Conservation (phyloP, 1,140 invertebrate genomes). For the Caerostris darwini region DNA sequence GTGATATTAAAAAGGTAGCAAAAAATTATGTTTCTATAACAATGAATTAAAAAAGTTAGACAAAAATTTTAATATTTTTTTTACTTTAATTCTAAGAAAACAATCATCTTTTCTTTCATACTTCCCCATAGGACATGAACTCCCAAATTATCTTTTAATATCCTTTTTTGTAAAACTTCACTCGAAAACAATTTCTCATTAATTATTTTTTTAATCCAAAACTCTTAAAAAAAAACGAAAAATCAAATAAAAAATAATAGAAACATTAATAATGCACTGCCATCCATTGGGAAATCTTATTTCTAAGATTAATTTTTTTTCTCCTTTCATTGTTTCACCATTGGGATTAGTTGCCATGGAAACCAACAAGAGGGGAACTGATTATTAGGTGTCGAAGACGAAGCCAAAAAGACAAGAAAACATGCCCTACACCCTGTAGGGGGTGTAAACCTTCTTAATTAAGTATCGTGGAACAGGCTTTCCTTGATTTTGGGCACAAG, state of each 20-base stretch:
- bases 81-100: too few species aligned
- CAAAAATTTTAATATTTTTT: too few species aligned
- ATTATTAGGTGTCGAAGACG: conserved; percentile 21
- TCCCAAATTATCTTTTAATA: too few species aligned
- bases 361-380: neutral
- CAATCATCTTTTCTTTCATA: too few species aligned
- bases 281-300: neutral
- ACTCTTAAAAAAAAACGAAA: too few species aligned
- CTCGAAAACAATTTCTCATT: too few species aligned
- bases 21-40: too few species aligned
- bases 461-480: neutral
- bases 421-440: neutral
- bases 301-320: neutral
- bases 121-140: too few species aligned
- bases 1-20: too few species aligned
- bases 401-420: neutral
- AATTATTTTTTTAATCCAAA: neutral
- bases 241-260: neutral
- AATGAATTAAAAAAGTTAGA: too few species aligned
- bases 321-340: neutral
- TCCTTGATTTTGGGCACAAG: neutral
- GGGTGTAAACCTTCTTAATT: neutral
- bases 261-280: conserved; percentile 5
- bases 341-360: conserved; percentile 25
- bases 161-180: too few species aligned